Base-by-base conservation (phyloP, 2,113 vertebrate genomes). In the Nematolebias whitei region DNA sequence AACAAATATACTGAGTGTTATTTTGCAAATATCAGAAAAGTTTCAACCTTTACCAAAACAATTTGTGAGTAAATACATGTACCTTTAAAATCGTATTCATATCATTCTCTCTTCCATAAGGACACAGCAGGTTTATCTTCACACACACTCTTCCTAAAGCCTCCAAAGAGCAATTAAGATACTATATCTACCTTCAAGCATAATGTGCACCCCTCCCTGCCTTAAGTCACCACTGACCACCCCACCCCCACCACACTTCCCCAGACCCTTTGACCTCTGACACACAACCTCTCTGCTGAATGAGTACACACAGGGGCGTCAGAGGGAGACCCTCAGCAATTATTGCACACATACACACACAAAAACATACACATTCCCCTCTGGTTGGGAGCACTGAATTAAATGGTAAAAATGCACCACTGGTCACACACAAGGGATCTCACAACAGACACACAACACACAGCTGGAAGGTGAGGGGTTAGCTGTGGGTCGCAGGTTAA, bases 271-370 rank as follows among this genome's bases (percentile, higher is more conserved):
- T 92, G 87, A 91, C 90, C 91, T 90, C 90, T 93, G 91, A 93
- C 92, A 93, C 92, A 91, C 88, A 85, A 91, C 92, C 91, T 81
- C 86, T 77, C 79, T 75, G 89, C 80, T 91, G 92, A 94, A 92
- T 90, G 89, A 93, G 87, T 91, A 89, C 87, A 90, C 88, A 89
- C 89, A 90, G 88, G 79, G 76, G 87, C 55, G 68, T 88, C 81
- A 87, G 88, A 90, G 90, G 52, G 49, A 90, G 87, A 91, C 90
- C 79, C 71, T 66, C 13, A 45, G 71, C 69, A 71, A 80, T 83
- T 76, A 70, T 71, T 78, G 54, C 63, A 15, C 74, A 52, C 67
- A 76, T 58, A 15, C 51, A 66, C 72, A 56, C 59, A 69, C 67
- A 19, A 48, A 60, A 59, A 74, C 68, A 69, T 53, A 60, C 64